Evolutionary conservation across 2,888 invertebrate genomes (phyloP), one percentile per base, ranked within the genome.

Genomic region (Cryptophagus acutangulus): DNA sequence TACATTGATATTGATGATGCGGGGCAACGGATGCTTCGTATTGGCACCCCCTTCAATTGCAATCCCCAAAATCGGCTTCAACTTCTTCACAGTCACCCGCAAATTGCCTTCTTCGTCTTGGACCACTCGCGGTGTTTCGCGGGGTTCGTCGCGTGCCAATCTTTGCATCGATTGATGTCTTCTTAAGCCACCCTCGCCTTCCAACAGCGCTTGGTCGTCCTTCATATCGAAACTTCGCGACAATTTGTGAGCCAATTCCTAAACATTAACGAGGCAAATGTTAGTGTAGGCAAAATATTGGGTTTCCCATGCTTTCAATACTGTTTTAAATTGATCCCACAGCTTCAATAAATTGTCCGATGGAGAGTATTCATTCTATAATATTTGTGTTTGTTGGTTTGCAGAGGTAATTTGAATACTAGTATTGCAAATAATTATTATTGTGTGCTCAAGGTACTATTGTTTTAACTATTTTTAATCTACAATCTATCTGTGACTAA

Each of bases 31-130:
- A 72, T 95, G 94, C 65, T 88, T 87, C 31, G 95, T 95, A 71
- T 96, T 93, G 59, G 90, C 89, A 48, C 96, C 96, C 46, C 96
- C 96, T 74, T 95, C 95, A 62, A 96, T 95, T 49, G 94, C 95
- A 63, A 96, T 91, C 54, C 96, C 95, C 59, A 96, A 79, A 62
- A 91, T 90, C 34, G 93, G 89, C 72, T 92, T 92, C 39, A 87
- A 88, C 74, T 95, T 95, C 71, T 87, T 87, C 54, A 95, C 89
- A 54, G 85, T 84, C 60, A 93, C 85, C 67, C 88, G 79, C 61
- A 91, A 77, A 72, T 89, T 89, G 55, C 90, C 90, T 71, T 87
- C 87, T 70, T 87, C 84, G 72, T 90, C 90, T 58, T 84, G 77
- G 59, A 86, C 82, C 54, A 89, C 86, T 58, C 81, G 74, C 55